Percentiles rank a stretch among this genome's conserved stretches.
phyloP scores from a whole-genome alignment of 1,140 invertebrate species.

The Caerostris extrusa region DNA sequence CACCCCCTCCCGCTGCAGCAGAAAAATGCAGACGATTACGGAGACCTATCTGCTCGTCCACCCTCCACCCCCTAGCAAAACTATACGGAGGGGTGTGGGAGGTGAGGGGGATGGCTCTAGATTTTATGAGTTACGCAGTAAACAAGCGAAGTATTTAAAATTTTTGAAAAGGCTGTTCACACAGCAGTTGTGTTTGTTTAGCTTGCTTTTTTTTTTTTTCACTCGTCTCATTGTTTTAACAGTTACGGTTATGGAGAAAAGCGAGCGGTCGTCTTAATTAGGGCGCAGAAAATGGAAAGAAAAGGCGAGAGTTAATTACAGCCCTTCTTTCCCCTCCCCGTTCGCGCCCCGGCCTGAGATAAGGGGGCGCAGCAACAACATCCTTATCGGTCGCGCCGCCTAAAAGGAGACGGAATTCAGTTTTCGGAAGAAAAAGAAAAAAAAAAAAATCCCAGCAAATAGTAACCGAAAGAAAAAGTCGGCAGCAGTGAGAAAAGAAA shows the following conservation, averaged over 20 bases:
- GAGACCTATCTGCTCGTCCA: not conserved
- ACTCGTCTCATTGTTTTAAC: not conserved
- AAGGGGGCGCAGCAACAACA: not conserved
- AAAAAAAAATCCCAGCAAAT: not conserved
- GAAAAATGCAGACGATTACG: slow-evolving; percentile 31
- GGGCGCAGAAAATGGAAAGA: slow-evolving; percentile 3
- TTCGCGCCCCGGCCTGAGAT: not conserved
- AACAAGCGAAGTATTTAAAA: slow-evolving; percentile 41
- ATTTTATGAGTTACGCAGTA: slow-evolving; percentile 43
- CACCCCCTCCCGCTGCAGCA: not conserved
- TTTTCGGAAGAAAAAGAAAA: not conserved
- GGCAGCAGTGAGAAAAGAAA: not conserved
- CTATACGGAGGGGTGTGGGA: not conserved
- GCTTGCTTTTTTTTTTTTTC: not conserved
- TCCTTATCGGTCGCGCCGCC: not conserved
- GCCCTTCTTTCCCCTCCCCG: not conserved
- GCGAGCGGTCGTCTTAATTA: slow-evolving; percentile 24
- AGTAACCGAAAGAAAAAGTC: not conserved
- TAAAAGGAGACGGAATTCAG: not conserved
- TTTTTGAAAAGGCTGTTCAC: slow-evolving; percentile 29
- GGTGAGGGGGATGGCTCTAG: not conserved
- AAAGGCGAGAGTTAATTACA: slow-evolving; percentile 19
- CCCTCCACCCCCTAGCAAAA: not conserved
- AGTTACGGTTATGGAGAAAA: slow-evolving; percentile 14
- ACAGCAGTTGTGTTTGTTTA: not conserved